Conservation (phyloP, 2,797 vertebrate species). For the Coracias cyanogaster region DNA sequence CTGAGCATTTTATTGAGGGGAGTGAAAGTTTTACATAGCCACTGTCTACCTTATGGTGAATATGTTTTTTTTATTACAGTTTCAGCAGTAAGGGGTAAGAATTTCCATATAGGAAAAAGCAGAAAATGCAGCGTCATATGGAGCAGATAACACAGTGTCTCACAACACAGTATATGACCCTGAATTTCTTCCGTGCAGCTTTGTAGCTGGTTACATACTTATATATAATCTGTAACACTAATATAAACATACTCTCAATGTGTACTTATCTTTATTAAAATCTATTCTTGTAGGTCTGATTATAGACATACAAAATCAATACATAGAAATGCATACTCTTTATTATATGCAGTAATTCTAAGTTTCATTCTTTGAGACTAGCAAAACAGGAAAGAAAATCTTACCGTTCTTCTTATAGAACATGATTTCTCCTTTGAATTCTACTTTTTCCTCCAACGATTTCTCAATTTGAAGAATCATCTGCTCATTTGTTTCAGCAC, state of each 20-base stretch:
- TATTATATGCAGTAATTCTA: background rate
- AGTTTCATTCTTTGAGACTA: background rate
- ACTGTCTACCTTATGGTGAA: background rate
- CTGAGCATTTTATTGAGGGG: background rate
- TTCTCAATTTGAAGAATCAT: slow-evolving; percentile 92
- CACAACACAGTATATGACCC: background rate
- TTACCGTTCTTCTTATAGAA: slow-evolving; percentile 97
- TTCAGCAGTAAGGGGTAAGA: background rate
- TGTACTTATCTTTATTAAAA: background rate
- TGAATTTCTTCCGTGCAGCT: background rate
- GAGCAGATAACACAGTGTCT: background rate
- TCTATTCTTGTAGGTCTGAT: background rate
- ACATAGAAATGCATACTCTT: background rate
- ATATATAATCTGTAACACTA: background rate
- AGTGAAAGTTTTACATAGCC: background rate
- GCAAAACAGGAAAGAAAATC: slow-evolving; percentile 22
- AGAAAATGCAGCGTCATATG: background rate
- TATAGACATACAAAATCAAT: background rate
- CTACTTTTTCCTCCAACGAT: slow-evolving; percentile 91
- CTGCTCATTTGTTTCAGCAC: slow-evolving; percentile 91
- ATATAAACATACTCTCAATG: background rate
- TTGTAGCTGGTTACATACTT: background rate
- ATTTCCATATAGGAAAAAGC: background rate
- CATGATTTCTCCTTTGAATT: slow-evolving; percentile 97
- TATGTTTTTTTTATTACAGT: background rate